These are phyloP conservation scores for Celastrina argiolus DNA, from an alignment of 2,888 invertebrate species.

Conservation along the genomic window DNA sequence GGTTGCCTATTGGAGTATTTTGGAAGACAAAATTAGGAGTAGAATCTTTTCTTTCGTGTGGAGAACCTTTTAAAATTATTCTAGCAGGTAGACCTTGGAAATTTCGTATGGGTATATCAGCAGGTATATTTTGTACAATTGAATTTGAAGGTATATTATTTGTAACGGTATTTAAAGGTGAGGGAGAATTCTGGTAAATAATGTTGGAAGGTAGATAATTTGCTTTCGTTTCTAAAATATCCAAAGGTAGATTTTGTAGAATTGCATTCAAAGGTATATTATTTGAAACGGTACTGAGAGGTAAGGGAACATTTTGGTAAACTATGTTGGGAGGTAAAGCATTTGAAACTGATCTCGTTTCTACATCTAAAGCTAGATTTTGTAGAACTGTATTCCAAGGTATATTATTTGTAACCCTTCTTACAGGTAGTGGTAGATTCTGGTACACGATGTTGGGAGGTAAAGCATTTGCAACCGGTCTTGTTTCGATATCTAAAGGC, in stretches of 20 bases:
- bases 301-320: constrained; percentile 28
- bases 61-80: background rate
- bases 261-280: background rate
- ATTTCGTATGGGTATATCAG: background rate
- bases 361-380: background rate
- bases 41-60: background rate
- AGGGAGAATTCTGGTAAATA: background rate
- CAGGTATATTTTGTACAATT: background rate
- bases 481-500: background rate
- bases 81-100: background rate
- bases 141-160: background rate
- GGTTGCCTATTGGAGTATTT: background rate
- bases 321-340: constrained; percentile 34
- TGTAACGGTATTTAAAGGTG: background rate
- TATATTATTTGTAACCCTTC: background rate
- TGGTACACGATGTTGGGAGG: background rate
- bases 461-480: background rate
- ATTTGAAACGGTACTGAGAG: background rate
- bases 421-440: background rate
- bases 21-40: background rate
- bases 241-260: constrained; percentile 20
- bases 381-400: background rate
- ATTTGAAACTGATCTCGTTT: constrained; percentile 23
- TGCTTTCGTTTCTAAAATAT: background rate
- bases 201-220: background rate